Base-by-base conservation (phyloP, 1,140 invertebrate species). In the Plodia interpunctella region DNA sequence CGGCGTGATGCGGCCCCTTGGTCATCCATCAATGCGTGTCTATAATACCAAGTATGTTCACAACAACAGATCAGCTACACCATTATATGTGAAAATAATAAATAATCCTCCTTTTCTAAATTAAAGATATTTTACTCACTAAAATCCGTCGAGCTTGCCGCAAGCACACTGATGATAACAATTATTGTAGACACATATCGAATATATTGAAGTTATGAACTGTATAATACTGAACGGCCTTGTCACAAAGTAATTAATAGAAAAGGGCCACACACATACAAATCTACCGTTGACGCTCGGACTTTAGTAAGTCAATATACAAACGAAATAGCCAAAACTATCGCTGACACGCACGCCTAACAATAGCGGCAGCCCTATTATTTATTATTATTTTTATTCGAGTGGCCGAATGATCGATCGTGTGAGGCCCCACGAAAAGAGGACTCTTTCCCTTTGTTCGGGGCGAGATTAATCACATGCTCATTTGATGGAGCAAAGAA, bases 311-410 rank as follows among this genome's bases (percentile, higher is more conserved):
- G 68, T 75, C 59, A 62, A 72, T 68, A 69, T 68, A 63, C 66
- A 57, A 60, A 28, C 66, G 17, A 62, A 68, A 55, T 58, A 55
- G 60, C 63, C 68, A 74, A 66, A 82, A n/a, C 74, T 85, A 81
- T 75, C 72, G 65, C 69, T 74, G 73, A 75, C 79, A 76, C 74
- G 70, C 74, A 74, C 68, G 62, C 70, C 72, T 74, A 78, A 83
- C 82, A 83, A 82, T 84, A 71, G 79, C 75, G 76, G 58, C 68
- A 66, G 72, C 78, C 73, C 75, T 75, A 78, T 82, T 85, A 83
- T 81, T 82, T 83, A 83, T 88, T 83, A 88, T 86, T 88, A 86
- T 87, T 88, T 85, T 88, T 87, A 86, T 83, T 82, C 74, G 72
- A 78, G 75, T 67, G 80, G n/a, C 71, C 76, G 79, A 71, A 76